Evolutionary conservation across 2,113 vertebrate genomes (phyloP).

Genomic region (Sula dactylatra): DNA sequence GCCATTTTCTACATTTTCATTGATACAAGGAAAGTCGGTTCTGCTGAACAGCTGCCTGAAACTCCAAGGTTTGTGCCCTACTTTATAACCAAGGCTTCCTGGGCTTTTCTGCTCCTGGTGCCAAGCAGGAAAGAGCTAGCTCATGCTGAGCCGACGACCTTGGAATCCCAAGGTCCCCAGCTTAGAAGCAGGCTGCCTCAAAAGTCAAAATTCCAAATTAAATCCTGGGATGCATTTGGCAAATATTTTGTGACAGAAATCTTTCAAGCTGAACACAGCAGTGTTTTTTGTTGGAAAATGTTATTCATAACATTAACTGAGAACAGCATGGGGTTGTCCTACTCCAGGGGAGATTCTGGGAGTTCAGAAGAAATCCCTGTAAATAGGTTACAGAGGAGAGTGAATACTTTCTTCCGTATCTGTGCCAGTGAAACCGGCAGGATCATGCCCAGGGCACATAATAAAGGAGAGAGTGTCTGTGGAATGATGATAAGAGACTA

Average conservation of each 20-base stretch:
- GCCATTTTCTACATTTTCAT: neutral
- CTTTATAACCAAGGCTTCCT: neutral
- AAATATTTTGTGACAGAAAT: neutral
- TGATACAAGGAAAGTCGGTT: neutral
- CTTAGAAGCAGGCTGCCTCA: neutral
- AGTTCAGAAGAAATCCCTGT: slow-evolving; percentile 49
- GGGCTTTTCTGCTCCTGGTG: neutral
- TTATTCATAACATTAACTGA: slow-evolving; percentile 9
- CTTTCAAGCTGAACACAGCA: neutral
- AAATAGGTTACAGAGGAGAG: slow-evolving; percentile 37
- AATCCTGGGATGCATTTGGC: neutral
- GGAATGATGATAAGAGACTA: slow-evolving; percentile 20
- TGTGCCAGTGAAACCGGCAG: slow-evolving; percentile 2
- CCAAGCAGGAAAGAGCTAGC: neutral
- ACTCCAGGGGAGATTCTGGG: slow-evolving; percentile 32
- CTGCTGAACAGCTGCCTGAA: neutral
- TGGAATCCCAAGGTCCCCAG: neutral
- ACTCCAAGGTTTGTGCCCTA: neutral
- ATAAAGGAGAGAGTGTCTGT: neutral
- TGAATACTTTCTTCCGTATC: neutral
- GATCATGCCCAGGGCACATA: slow-evolving; percentile 16
- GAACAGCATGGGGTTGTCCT: slow-evolving; percentile 32
- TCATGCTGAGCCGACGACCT: neutral
- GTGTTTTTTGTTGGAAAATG: neutral
- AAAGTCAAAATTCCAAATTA: neutral